Evolutionary conservation across 2,888 invertebrate genomes (phyloP).

Genomic region (Tenthredo mesomela): DNA sequence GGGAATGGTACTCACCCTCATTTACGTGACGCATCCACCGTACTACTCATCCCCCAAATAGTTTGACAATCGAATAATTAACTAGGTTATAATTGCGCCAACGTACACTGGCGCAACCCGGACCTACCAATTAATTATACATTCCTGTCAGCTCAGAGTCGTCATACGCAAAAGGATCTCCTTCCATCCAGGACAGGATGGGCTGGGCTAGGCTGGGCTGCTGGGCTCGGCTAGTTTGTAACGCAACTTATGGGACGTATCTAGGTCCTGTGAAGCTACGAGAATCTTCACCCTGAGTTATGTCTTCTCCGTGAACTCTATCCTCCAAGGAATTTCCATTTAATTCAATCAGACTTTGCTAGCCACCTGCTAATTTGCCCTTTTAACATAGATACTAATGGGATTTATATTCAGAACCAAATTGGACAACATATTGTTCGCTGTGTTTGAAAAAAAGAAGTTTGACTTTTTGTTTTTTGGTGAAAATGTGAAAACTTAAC

Average conservation of each 20-base stretch:
- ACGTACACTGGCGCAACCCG: constrained; percentile 40
- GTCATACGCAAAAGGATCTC: constrained; percentile 54
- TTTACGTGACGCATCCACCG: not conserved
- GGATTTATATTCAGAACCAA: constrained; percentile 48
- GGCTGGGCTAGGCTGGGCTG: not conserved
- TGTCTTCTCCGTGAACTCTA: constrained; percentile 63
- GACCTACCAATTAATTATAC: constrained; percentile 59
- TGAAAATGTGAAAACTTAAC: not conserved
- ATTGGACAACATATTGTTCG: not conserved
- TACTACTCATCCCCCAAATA: constrained; percentile 33
- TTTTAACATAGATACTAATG: constrained; percentile 45
- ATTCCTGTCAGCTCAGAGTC: constrained; percentile 56
- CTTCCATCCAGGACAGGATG: not conserved
- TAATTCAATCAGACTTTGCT: constrained; percentile 62
- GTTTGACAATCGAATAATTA: constrained; percentile 63
- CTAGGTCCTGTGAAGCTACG: not conserved
- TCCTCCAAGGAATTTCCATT: constrained; percentile 64
- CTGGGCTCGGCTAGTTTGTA: not conserved
- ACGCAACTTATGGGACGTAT: constrained; percentile 18
- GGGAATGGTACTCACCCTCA: not conserved
- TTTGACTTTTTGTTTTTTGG: not conserved
- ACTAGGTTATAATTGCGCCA: constrained; percentile 63
- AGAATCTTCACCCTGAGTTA: constrained; percentile 61
- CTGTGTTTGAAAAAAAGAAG: no score
- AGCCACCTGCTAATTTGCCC: constrained; percentile 56